phyloP scores from a whole-genome alignment of 37 sponge, comb jelly and placozoan genomes.

The Corticium candelabrum region DNA sequence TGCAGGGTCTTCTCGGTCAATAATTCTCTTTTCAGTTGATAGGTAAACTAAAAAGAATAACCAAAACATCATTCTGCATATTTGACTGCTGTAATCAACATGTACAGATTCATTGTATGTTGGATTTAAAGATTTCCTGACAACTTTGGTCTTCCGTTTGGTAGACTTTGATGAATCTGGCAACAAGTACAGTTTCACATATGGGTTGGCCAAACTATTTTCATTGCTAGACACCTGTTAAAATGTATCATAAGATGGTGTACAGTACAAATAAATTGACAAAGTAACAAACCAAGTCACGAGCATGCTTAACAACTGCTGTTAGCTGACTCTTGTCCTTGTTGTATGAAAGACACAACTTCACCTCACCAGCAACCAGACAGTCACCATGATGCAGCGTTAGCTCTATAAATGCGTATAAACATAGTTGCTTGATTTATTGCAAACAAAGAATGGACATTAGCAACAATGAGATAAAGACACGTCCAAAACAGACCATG shows the following conservation, averaged over 20 bases:
- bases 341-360: constrained; percentile 40
- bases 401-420: too few relatives aligned
- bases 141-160: constrained; percentile 61
- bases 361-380: constrained; percentile 30
- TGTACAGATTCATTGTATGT: constrained; percentile 81
- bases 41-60: not conserved
- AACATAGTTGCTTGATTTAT: too few relatives aligned
- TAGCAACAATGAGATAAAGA: too few relatives aligned
- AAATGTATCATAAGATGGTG: not conserved
- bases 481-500: too few relatives aligned
- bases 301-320: constrained; percentile 52
- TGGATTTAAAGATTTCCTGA: constrained; percentile 54
- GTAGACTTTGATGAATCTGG: constrained; percentile 60
- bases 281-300: constrained; percentile 35
- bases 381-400: too few relatives aligned
- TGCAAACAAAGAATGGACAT: too few relatives aligned
- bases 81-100: not conserved
- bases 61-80: not conserved
- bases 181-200: constrained; percentile 67
- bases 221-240: constrained; percentile 40
- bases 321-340: constrained; percentile 11
- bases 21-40: too few relatives aligned
- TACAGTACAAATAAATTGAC: too few relatives aligned
- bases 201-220: constrained; percentile 41
- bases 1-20: too few relatives aligned